Evolutionary conservation across 2,888 invertebrate genomes (phyloP).

Genomic region (Creontiades dilutus): DNA sequence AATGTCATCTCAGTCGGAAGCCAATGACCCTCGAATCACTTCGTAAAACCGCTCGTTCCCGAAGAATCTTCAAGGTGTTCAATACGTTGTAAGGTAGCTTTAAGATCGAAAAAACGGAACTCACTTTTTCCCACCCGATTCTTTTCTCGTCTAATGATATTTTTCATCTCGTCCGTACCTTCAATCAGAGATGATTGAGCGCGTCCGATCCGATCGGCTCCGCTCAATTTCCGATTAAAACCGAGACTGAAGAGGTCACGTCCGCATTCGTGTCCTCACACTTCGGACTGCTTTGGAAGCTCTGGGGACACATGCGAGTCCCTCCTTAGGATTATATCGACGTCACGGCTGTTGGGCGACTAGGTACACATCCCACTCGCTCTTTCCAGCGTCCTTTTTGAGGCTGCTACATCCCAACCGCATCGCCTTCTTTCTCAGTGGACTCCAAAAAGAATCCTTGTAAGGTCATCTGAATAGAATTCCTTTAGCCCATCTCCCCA

Average conservation of each 20-base stretch:
- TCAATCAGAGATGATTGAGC: conserved; percentile 46
- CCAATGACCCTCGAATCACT: too few species aligned
- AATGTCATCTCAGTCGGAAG: too few species aligned
- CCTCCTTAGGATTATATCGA: neutral
- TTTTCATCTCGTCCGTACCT: conserved; percentile 14
- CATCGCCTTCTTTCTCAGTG: neutral
- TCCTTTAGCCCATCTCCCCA: neutral
- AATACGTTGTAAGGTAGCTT: too few species aligned
- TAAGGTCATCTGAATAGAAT: neutral
- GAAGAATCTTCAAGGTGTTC: too few species aligned
- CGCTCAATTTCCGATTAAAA: conserved; percentile 49
- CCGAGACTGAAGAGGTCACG: conserved; percentile 47
- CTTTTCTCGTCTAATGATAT: conserved; percentile 16
- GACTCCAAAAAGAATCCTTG: neutral
- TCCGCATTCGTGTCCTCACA: conserved; percentile 38
- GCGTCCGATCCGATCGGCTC: conserved; percentile 39
- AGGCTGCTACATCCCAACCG: neutral
- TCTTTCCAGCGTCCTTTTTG: neutral
- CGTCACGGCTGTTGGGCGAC: conserved; percentile 16
- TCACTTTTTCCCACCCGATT: neutral
- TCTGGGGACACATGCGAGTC: neutral
- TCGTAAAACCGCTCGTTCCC: too few species aligned
- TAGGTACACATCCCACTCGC: neutral
- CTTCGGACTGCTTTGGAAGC: neutral
- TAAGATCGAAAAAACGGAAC: too few species aligned